Conservation (phyloP, 2,888 invertebrate genomes). For the Drosophila setosimentum region DNA sequence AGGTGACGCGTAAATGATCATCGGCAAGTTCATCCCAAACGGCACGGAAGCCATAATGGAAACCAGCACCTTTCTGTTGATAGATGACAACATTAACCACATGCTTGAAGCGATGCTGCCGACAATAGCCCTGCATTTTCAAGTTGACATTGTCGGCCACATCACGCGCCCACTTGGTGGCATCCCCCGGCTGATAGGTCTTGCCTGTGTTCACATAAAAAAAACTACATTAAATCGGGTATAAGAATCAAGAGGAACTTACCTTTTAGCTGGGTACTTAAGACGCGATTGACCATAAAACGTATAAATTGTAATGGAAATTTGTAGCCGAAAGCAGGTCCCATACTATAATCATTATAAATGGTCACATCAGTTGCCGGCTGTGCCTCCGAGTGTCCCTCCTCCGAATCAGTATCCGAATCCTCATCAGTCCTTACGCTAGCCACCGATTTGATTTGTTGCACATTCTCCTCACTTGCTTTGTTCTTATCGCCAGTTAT, state of each 20-base stretch:
- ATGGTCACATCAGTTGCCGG: constrained; percentile 64
- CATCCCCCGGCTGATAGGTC: constrained; percentile 45
- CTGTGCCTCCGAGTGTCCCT: constrained; percentile 20
- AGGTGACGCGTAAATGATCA: constrained; percentile 39
- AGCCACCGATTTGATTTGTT: not conserved
- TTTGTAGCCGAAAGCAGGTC: constrained; percentile 66
- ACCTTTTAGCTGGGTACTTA: constrained; percentile 36
- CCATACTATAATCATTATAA: constrained; percentile 57
- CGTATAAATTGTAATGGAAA: constrained; percentile 60
- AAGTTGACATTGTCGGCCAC: constrained; percentile 53
- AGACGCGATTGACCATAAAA: constrained; percentile 29
- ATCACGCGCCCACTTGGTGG: constrained; percentile 61
- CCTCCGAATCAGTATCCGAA: constrained; percentile 30
- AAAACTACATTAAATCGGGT: not conserved
- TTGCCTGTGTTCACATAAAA: constrained; percentile 25
- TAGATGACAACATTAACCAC: constrained; percentile 56
- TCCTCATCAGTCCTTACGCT: not conserved
- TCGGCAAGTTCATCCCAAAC: constrained; percentile 62
- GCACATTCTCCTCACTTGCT: not conserved
- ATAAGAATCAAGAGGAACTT: not conserved
- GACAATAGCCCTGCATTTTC: constrained; percentile 45
- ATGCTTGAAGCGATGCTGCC: constrained; percentile 55
- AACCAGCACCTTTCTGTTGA: constrained; percentile 64
- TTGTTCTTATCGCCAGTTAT: not conserved
- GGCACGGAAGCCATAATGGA: constrained; percentile 62